Evolutionary conservation across 2,113 vertebrate species (phyloP), one percentile per base, ranked within the genome.

Genomic region (Mormyrus lacerda): DNA sequence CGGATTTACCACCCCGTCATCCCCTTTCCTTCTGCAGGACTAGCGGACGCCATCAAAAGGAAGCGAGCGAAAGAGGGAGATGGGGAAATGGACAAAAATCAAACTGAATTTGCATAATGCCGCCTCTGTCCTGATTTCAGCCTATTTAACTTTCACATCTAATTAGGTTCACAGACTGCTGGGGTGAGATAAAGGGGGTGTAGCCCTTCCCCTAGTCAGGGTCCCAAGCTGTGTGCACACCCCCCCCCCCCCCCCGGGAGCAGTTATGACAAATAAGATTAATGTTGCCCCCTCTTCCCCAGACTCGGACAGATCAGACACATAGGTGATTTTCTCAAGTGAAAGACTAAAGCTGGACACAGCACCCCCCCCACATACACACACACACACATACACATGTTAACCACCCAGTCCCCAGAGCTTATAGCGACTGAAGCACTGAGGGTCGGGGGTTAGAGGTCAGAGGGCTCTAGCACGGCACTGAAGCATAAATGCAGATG

Each of bases 191-290:
- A 93, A 61, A 90, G 89, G 88, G 87, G 88, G 87, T 85, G 87
- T 73, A 39, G 83, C 79, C 69, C 55, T 89, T 88, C 91, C 89
- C 90, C 90, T 85, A 89, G 89, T 65, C 47, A 42, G 51, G 88
- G 89, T 90, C 88, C 91, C 87, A 39, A 83, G 87, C 73, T 89
- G 61, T 21, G 88, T 90, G 58, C 89, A 88, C 13, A 24, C 85
- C 91, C 92, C 91, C 91, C 89, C 89, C 13, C 27, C 85, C 91
- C 92, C 91, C 91, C 45, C 27, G 91, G 92, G 92, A 92, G 89
- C 85, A 89, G 92, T 92, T 92, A 93, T 91, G 91, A 92, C 92
- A 93, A 93, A 94, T 92, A 93, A 93, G 92, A 93, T 94, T 94
- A 93, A 94, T 93, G 92, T 93, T 88, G 91, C 88, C 88, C 44